Evolutionary conservation across 1,140 invertebrate species (phyloP).

Genomic region (Drosophila pachea): DNA sequence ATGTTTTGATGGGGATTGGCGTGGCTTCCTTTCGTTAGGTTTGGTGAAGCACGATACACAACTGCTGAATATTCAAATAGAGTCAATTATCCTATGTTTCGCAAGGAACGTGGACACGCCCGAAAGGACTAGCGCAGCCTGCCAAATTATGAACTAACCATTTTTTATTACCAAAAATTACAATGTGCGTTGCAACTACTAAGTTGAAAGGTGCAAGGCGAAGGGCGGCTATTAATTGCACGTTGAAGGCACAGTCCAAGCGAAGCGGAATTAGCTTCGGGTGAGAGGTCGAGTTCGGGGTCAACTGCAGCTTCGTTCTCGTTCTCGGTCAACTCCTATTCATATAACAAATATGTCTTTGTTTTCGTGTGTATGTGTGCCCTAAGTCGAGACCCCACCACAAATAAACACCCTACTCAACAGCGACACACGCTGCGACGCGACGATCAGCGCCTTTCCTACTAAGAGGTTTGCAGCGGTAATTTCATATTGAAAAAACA

Average conservation of each 20-base stretch:
- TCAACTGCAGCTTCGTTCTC: slow-evolving; percentile 37
- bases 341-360: not conserved
- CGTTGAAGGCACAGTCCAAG: slow-evolving; percentile 32
- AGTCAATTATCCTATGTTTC: slow-evolving; percentile 52
- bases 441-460: slow-evolving; percentile 14
- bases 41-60: not conserved
- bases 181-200: slow-evolving; percentile 62
- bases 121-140: slow-evolving; percentile 19
- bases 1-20: not conserved
- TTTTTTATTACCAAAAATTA: slow-evolving; percentile 77
- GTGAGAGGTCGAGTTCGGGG: slow-evolving; percentile 3
- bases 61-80: slow-evolving; percentile 52
- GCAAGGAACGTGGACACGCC: slow-evolving; percentile 30
- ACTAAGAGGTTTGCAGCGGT: not conserved
- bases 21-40: not conserved
- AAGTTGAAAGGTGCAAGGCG: slow-evolving; percentile 34
- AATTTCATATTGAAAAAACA: not conserved
- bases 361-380: slow-evolving; percentile 10
- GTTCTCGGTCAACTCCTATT: slow-evolving; percentile 15
- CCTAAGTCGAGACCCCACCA: slow-evolving; percentile 55
- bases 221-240: slow-evolving; percentile 34
- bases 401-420: slow-evolving; percentile 65
- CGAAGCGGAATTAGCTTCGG: not conserved
- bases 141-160: slow-evolving; percentile 64
- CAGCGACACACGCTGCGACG: not conserved